These are phyloP conservation scores for Erythrolamprus reginae DNA, from an alignment of 2,113 vertebrate species.

Conservation along the genomic window DNA sequence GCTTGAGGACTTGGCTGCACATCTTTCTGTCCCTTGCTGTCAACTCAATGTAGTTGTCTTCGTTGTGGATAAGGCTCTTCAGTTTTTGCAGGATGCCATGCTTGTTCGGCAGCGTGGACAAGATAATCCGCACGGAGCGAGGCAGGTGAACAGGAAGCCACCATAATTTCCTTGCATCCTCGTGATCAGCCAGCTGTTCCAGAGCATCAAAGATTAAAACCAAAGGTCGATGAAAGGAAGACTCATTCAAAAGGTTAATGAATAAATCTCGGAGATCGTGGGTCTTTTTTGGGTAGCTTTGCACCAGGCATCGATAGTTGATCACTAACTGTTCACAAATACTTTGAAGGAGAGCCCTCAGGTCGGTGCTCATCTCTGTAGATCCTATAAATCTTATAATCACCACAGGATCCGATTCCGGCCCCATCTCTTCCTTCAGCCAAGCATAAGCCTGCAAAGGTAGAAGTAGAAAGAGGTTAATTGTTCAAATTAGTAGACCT, in stretches of 20 bases:
- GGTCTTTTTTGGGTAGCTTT: conserved; percentile 93
- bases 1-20: conserved; percentile 96
- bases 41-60: conserved; percentile 87
- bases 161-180: conserved; percentile 94
- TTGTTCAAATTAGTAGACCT: not conserved
- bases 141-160: conserved; percentile 95
- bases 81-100: conserved; percentile 95
- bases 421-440: conserved; percentile 92
- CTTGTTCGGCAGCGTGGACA: conserved; percentile 96
- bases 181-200: conserved; percentile 88
- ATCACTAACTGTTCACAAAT: conserved; percentile 93
- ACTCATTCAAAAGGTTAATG: conserved; percentile 90
- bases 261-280: conserved; percentile 93
- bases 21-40: conserved; percentile 87
- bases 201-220: conserved; percentile 91
- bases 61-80: conserved; percentile 87
- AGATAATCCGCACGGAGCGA: conserved; percentile 86
- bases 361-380: conserved; percentile 83
- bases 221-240: conserved; percentile 87
- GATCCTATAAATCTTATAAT: conserved; percentile 92
- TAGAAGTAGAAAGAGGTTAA: conserved; percentile 45
- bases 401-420: conserved; percentile 91
- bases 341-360: conserved; percentile 89
- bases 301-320: conserved; percentile 92
- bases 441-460: conserved; percentile 88